Base-by-base conservation (phyloP, 2,113 vertebrate species). In the Hoplias malabaricus region DNA sequence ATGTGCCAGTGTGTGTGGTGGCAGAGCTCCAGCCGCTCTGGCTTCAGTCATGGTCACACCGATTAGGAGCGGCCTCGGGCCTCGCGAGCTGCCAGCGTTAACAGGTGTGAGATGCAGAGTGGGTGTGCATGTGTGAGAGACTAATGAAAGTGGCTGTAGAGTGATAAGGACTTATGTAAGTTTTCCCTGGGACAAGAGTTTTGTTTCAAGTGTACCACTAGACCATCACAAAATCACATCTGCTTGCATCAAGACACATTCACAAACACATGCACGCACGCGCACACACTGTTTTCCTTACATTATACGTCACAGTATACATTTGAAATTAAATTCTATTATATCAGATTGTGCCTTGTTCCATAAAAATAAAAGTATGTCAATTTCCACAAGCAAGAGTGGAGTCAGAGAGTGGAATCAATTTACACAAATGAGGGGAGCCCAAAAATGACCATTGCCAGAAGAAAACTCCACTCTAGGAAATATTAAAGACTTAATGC, bases 21-120 rank as follows among this genome's bases (percentile, higher is more conserved):
- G 63, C 31, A 5, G 40, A 69, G 31, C 9, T 59, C 75, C 80
- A 81, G 63, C 56, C 23, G 2, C 62, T 78, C 70, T 82, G 81
- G 46, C 36, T 50, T 79, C 72, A 82, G 76, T 79, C 81, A 75
- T 34, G 67, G 67, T 48, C 81, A 59, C 66, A 40, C 27, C 1
- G 48, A 67, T 75, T 75, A 75, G 38, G 38, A 79, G 71, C 57
- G 66, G 67, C 48, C 67, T 25, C 25, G 14, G 75, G 54, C 19
- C 33, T 31, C 10, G 23, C 2, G 76, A 53, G 67, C 69, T 69
- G 68, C 75, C 71, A 78, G 36, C 57, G 57, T 73, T 78, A 75
- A 75, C 76, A 78, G 57, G 75, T 79, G 66, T 57, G 68, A 57
- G 73, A 36, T 75, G 38, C 40, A 36, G 27, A 33, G 66, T 70